Percentiles rank a stretch among this genome's conserved stretches.
Evolutionary conservation across 2,113 vertebrate genomes (phyloP).

Genomic region (Myotis davidii): DNA sequence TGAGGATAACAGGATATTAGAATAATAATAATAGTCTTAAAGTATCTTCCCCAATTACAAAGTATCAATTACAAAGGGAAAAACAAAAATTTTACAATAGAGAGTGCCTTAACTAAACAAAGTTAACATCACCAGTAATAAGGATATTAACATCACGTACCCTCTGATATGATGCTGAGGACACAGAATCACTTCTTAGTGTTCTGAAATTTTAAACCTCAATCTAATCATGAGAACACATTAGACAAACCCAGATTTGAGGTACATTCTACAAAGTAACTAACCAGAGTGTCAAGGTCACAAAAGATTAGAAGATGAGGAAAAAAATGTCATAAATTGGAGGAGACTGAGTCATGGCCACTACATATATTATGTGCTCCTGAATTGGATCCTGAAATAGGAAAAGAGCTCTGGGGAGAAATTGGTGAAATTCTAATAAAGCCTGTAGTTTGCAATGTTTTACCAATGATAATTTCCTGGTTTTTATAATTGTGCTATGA

Average conservation of each 20-base stretch:
- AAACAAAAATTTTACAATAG: not conserved
- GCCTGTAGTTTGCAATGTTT: not conserved
- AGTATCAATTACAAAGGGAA: not conserved
- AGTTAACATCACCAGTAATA: not conserved
- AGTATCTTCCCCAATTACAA: not conserved
- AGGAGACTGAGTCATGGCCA: not conserved
- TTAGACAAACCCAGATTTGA: not conserved
- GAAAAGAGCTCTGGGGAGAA: not conserved
- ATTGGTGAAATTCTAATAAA: not conserved
- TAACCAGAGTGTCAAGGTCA: not conserved
- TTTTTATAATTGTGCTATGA: not conserved
- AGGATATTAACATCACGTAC: not conserved
- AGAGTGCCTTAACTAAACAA: not conserved
- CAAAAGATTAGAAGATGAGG: not conserved
- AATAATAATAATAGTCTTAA: not conserved
- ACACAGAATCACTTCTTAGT: not conserved
- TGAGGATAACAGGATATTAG: not conserved
- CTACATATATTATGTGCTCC: not conserved
- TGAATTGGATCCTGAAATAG: not conserved
- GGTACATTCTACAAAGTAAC: not conserved
- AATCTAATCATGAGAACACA: not conserved
- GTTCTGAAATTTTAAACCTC: not conserved
- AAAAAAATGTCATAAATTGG: not conserved
- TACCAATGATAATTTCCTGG: not conserved
- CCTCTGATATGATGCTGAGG: not conserved